phyloP scores from a whole-genome alignment of 2,797 vertebrate species.

The Chloroceryle inda region DNA sequence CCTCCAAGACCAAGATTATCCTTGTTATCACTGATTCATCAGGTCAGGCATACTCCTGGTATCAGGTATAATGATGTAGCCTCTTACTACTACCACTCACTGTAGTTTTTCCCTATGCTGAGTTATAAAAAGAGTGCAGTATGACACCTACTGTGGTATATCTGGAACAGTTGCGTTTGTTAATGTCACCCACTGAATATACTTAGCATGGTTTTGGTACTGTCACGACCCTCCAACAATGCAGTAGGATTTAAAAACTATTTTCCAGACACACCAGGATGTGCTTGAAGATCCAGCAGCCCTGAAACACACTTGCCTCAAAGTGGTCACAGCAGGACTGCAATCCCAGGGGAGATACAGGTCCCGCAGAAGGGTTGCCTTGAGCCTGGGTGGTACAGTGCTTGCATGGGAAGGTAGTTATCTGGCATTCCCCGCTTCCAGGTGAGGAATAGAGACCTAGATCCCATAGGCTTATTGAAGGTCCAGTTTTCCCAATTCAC shows the following conservation, averaged over 20 bases:
- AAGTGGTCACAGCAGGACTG: constrained; percentile 85
- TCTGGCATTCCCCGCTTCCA: too few species aligned
- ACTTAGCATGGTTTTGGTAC: not conserved
- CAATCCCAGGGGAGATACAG: constrained; percentile 82
- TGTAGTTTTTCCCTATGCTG: too few species aligned
- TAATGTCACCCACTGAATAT: too few species aligned
- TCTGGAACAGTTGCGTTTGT: too few species aligned
- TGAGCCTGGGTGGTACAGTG: constrained; percentile 85
- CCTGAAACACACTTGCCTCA: constrained; percentile 87
- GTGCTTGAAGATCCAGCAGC: constrained; percentile 87
- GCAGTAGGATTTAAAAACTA: not conserved
- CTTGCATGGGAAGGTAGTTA: constrained; percentile 78
- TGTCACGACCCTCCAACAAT: fast-evolving
- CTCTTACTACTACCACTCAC: too few species aligned
- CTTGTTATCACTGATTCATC: constrained; percentile 87
- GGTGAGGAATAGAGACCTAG: too few species aligned
- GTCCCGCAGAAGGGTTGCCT: constrained; percentile 87
- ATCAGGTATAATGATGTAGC: too few species aligned
- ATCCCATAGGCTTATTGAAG: too few species aligned
- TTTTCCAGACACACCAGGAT: constrained; percentile 82
- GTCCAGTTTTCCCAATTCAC: too few species aligned
- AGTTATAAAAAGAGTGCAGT: too few species aligned
- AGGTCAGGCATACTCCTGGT: constrained; percentile 72
- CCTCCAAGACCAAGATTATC: constrained; percentile 89
- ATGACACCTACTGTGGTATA: too few species aligned